Base-by-base conservation (phyloP, 2,888 invertebrate genomes). In the Melinaea menophilus region DNA sequence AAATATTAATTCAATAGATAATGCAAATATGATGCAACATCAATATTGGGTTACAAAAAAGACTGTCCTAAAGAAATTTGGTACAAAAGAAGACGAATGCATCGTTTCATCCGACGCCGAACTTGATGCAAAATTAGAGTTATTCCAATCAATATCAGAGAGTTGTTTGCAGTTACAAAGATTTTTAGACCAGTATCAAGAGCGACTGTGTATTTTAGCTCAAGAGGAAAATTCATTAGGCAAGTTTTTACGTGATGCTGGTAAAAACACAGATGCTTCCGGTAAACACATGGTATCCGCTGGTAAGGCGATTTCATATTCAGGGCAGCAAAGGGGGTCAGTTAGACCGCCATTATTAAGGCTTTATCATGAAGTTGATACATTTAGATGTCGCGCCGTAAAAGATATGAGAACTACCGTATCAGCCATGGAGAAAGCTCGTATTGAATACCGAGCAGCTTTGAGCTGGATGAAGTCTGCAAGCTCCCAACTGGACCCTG, bases 401-500 rank as follows among this genome's bases (percentile, higher is more conserved):
- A 95, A 95, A 60, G 99, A 99, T 84, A 99, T 98, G 64, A 92
- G 96, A 61, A 93, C 93, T 61, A 99, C 99, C 1, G 95, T 99
- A 4, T 93, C 96, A 59, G 94, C 95, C 58, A 99, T 99, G 98
- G 99, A 99, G 85, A 96, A 96, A 79, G 94, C 96, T 4, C 93
- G 99, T 66, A 98, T 97, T 5, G 98, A 99, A 78, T 99, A 99
- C 84, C 92, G 99, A 60, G 99, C 96, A 0, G 95, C 96, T 0
- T 86, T 97, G n/a, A 95, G 95, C 73, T 99, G 99, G 99, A 99
- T 99, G 99, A 99, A 99, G 88, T 97, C 99, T 64, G 95, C 97
- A 1, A 98, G 98, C 48, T 94, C 95, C 66, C 97, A 98, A 80
- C 92, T 99, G 46, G 99, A 99, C 85, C 99, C 99, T 0, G 99